Base-by-base conservation (phyloP, 2,797 vertebrate species). In the Falco cherrug region DNA sequence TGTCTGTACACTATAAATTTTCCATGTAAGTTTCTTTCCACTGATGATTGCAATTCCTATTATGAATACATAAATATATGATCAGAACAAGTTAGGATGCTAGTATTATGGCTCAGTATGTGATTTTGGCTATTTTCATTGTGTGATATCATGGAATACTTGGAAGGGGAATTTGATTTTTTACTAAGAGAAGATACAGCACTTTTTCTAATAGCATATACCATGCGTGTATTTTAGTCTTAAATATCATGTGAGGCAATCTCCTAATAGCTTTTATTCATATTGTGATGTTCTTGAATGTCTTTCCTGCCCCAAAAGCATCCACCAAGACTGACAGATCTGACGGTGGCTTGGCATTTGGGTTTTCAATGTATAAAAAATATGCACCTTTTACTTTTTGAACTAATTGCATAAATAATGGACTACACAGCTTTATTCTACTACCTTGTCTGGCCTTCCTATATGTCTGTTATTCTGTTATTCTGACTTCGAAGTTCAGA, bases 21-120 rank as follows among this genome's bases (percentile, higher is more conserved):
- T 86, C 41, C 63, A 17, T 37, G 39, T 90, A 22, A 6, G 3
- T 43, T 51, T 76, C 7, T 80, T 63, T 53, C 25, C 2, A 5
- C 3, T 53, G 35, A 22, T 61, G 33, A 8, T 84, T 54, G 29
- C 29, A 37, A 22, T 50, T 53, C 2, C 75, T 60, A 33, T n/a
- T 57, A 63, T 0, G 1, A 90, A 48, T 48, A 31, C 1, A 16
- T 33, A 33, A 59, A 67, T 79, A 63, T 33, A 45, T 7, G 0
- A 74, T n/a, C 19, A 56, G 35, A 85, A 96, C 29, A 50, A 82
- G 13, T 35, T 70, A 63, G 8, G 8, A 74, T 57, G 28, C 1
- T 92, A 67, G 14, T 53, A 22, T 70, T 74, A 56, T 29, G 24
- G 35, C 41, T 87, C 5, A 48, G 1, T 64, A 7, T 60, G n/a